These are phyloP conservation scores for Drosophila tanythrix DNA, from an alignment of 2,888 invertebrate genomes.

Conservation along the genomic window DNA sequence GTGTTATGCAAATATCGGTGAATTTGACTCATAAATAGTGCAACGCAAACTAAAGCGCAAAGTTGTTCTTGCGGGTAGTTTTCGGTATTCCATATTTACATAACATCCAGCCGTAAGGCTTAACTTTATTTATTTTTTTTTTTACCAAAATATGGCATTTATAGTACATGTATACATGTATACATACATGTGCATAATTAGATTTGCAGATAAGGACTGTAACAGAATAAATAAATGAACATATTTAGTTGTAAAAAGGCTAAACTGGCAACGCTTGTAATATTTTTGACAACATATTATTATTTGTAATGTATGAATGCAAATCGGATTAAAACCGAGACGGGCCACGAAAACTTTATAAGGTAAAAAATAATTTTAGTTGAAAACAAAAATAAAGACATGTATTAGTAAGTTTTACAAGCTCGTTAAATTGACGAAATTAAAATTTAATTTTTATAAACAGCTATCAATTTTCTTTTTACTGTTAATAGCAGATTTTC, in stretches of 20 bases:
- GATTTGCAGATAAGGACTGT: background rate
- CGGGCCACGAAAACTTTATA: background rate
- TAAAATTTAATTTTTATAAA: background rate
- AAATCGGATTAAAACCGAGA: background rate
- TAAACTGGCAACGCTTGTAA: background rate
- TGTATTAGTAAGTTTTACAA: background rate
- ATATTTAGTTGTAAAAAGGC: background rate
- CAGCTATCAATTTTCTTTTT: background rate
- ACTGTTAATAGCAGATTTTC: background rate
- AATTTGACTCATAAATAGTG: background rate
- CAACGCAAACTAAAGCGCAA: background rate
- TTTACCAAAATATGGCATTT: background rate
- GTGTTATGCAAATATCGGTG: background rate
- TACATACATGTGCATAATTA: background rate
- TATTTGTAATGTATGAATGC: background rate
- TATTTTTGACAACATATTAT: background rate
- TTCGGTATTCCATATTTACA: background rate
- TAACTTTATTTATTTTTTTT: background rate
- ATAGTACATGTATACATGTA: background rate
- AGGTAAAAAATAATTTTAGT: background rate
- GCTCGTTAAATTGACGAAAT: background rate
- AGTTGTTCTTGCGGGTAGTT: background rate
- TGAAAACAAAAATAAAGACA: background rate
- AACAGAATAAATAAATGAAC: background rate
- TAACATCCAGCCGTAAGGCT: background rate